Evolutionary conservation across 2,888 invertebrate genomes (phyloP).

Genomic region (Tetranychus truncatus): DNA sequence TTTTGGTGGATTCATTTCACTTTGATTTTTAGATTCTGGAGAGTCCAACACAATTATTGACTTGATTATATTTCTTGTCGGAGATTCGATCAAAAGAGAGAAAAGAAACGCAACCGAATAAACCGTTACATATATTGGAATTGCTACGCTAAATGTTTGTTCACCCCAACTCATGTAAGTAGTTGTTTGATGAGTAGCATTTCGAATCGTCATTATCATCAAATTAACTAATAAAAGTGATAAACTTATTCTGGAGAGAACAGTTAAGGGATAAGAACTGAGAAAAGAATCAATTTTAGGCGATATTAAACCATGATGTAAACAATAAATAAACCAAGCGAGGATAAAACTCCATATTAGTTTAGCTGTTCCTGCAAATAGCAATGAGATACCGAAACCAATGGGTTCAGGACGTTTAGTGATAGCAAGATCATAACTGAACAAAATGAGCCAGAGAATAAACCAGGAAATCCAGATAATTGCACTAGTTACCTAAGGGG

Average conservation of each 20-base stretch:
- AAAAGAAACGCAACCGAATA: background rate
- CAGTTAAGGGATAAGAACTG: background rate
- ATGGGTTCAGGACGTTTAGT: background rate
- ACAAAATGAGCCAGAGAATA: background rate
- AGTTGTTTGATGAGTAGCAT: background rate
- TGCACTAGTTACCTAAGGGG: background rate
- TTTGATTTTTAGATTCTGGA: too few species aligned
- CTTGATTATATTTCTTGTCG: background rate
- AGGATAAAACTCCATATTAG: background rate
- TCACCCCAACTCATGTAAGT: background rate
- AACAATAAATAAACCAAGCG: background rate
- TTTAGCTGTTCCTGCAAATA: background rate
- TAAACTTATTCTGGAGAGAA: conserved; percentile 1
- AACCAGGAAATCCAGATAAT: background rate
- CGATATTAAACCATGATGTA: background rate
- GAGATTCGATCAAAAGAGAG: background rate
- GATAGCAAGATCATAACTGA: background rate
- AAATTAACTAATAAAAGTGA: conserved; percentile 1
- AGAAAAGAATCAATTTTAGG: background rate
- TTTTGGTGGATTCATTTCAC: too few species aligned
- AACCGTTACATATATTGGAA: background rate
- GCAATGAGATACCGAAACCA: background rate
- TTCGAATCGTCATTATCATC: background rate
- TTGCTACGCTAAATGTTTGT: background rate
- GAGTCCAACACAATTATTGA: background rate